These are phyloP conservation scores for Poecilia latipinna DNA, from an alignment of 2,113 vertebrate genomes.

Conservation along the genomic window DNA sequence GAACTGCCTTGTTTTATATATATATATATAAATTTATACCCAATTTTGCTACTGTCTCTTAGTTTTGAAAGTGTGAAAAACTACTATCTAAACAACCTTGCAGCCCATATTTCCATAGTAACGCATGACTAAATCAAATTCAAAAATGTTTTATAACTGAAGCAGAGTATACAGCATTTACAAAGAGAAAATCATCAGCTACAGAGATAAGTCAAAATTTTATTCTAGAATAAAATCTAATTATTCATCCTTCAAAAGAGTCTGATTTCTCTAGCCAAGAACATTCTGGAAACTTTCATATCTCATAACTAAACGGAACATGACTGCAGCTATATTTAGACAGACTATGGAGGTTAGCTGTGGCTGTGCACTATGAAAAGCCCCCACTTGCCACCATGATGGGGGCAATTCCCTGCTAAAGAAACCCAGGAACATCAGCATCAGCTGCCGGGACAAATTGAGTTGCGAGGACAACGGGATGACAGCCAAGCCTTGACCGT, in stretches of 20 bases:
- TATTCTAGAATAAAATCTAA: no score
- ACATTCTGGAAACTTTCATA: conserved; percentile 54
- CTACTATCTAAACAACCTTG: conserved; percentile 34
- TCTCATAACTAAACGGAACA: conserved; percentile 39
- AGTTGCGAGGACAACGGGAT: conserved; percentile 60
- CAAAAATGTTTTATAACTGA: no score
- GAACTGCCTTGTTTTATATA: background rate
- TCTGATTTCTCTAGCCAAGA: conserved; percentile 27
- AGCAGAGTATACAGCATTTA: no score
- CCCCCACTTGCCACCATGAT: conserved; percentile 27
- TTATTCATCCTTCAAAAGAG: conserved; percentile 19
- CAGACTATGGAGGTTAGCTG: conserved; percentile 53
- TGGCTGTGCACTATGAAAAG: conserved; percentile 50
- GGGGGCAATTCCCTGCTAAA: conserved; percentile 54
- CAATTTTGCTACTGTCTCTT: no score
- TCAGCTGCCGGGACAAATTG: conserved; percentile 74
- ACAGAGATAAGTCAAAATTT: no score
- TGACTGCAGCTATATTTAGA: conserved; percentile 63
- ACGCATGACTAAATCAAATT: conserved; percentile 10
- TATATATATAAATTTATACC: no score
- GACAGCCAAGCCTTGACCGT: conserved; percentile 42
- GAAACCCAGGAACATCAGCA: conserved; percentile 46
- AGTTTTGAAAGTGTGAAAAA: conserved; percentile 19
- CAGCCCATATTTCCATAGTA: conserved; percentile 15
- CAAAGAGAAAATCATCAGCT: no score